A percentile compares a stretch with the other conserved stretches of the same genome.
Evolutionary conservation across 2,113 vertebrate species (phyloP).

Genomic region (Aptenodytes patagonicus): DNA sequence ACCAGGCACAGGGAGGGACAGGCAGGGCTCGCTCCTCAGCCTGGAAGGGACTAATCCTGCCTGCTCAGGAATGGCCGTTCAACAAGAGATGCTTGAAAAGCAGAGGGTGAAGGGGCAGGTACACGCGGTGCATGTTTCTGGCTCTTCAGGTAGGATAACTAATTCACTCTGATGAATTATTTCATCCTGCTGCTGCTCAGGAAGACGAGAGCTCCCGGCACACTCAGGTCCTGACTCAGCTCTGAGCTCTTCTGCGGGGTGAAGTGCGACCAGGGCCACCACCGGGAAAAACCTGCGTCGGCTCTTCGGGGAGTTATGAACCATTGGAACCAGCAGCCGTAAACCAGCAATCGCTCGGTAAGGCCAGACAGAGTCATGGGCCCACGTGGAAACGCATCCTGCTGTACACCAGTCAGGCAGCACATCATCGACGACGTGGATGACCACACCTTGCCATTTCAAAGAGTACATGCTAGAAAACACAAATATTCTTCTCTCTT

Average conservation of each 20-base stretch:
- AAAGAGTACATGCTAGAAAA: background rate
- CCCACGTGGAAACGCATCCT: rapidly evolving
- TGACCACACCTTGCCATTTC: background rate
- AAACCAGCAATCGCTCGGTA: background rate
- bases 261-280: background rate
- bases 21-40: background rate
- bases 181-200: background rate
- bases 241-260: background rate
- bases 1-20: background rate
- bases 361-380: background rate
- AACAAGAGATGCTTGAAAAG: background rate
- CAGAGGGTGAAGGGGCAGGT: background rate
- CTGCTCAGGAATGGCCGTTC: background rate
- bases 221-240: background rate
- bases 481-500: background rate
- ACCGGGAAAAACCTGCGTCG: rapidly evolving
- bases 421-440: rapidly evolving
- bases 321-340: background rate
- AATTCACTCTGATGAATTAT: background rate
- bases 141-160: background rate
- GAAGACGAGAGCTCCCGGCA: background rate
- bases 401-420: background rate
- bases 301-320: background rate
- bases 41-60: background rate
- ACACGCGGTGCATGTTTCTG: rapidly evolving